Conservation (phyloP, 2,797 vertebrate genomes). For the Enteromius fasciolatus region DNA sequence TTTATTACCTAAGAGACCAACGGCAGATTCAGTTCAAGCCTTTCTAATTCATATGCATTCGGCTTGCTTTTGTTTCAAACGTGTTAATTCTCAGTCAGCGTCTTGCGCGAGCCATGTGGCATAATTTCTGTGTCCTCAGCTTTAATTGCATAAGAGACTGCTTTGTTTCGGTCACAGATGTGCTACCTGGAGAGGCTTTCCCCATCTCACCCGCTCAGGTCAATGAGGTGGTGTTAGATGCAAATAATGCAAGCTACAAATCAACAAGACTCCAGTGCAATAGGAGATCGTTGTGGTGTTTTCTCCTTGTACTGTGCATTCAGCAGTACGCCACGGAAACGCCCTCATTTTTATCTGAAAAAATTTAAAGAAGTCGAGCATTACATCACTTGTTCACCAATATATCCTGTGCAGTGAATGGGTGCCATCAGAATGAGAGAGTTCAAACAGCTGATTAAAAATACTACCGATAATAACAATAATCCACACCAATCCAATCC, state of each 20-base stretch:
- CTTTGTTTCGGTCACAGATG: neutral
- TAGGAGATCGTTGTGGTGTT: conserved; percentile 3
- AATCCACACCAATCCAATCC: neutral
- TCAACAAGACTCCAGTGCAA: neutral
- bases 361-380: neutral
- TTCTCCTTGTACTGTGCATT: neutral
- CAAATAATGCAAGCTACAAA: conserved; percentile 18
- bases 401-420: neutral
- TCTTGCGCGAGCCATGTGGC: neutral
- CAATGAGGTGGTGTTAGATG: conserved; percentile 27
- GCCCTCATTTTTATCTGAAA: neutral
- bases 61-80: neutral
- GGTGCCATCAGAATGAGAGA: neutral
- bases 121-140: neutral
- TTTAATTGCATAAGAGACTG: neutral
- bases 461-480: neutral
- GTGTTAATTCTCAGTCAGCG: neutral
- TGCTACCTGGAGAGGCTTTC: neutral
- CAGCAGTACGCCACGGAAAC: neutral
- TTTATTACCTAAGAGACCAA: neutral
- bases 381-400: neutral
- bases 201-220: neutral
- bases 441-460: neutral
- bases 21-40: neutral
- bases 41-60: conserved; percentile 1